phyloP scores from a whole-genome alignment of 2,797 vertebrate species.

The Notamacropus eugenii region DNA sequence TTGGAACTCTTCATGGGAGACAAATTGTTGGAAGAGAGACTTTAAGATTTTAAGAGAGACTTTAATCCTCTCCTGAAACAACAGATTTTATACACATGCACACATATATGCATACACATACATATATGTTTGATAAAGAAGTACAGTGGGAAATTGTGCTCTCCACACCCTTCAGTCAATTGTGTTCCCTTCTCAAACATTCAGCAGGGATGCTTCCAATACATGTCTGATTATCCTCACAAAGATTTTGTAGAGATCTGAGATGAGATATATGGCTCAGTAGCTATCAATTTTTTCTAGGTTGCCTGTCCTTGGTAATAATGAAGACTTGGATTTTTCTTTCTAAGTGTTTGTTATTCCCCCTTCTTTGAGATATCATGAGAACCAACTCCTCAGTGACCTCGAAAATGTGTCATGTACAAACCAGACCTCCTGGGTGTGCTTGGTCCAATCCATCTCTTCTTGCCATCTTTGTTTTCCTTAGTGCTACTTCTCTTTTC shows the following conservation, averaged over 20 bases:
- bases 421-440: neutral
- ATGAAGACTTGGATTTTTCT: neutral
- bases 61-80: neutral
- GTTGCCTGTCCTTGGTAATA: neutral
- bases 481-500: neutral
- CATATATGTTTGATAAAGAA: neutral
- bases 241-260: neutral
- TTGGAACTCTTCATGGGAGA: neutral
- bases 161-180: neutral
- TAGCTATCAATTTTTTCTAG: neutral
- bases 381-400: neutral
- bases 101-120: too few species aligned
- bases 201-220: neutral
- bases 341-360: neutral
- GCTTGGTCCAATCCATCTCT: neutral
- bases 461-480: neutral
- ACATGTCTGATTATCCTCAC: too few species aligned
- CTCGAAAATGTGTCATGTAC: neutral
- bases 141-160: neutral
- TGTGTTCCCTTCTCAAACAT: neutral
- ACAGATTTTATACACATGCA: neutral
- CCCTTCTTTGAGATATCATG: neutral
- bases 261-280: neutral
- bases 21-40: neutral
- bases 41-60: neutral